Evolutionary conservation across 2,797 vertebrate species (phyloP).

Genomic region (Sebastiscus tertius): DNA sequence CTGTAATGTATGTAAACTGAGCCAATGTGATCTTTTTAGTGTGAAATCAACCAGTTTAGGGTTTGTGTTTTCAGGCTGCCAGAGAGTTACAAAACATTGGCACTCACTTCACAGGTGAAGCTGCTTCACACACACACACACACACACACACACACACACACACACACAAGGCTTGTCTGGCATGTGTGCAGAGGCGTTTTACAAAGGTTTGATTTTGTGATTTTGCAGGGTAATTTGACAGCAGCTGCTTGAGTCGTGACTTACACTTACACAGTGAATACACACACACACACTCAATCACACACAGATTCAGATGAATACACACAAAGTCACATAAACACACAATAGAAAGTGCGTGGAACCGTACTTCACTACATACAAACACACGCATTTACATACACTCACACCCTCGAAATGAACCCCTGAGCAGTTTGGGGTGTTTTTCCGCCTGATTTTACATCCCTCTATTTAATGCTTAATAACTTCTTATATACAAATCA

Average conservation of each 20-base stretch:
- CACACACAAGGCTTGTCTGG: constrained; percentile 9
- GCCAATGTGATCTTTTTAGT: background rate
- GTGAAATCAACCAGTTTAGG: constrained; percentile 17
- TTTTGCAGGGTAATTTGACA: constrained; percentile 65
- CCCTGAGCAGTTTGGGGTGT: background rate
- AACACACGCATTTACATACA: background rate
- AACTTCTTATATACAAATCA: background rate
- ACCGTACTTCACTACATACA: background rate
- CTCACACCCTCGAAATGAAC: background rate
- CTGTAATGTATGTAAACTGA: background rate
- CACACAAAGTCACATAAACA: background rate
- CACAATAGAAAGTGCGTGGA: background rate
- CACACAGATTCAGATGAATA: background rate
- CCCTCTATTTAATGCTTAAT: background rate
- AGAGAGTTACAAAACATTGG: constrained; percentile 21
- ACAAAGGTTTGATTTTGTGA: constrained; percentile 61
- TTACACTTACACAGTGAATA: constrained; percentile 45
- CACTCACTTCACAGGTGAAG: constrained; percentile 37
- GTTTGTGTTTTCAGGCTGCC: constrained; percentile 1
- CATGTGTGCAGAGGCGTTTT: constrained; percentile 40
- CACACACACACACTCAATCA: background rate
- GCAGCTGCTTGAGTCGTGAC: constrained; percentile 67
- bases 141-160: constrained; percentile 1
- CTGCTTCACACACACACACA: background rate
- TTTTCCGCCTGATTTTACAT: background rate